Evolutionary conservation across 2,113 vertebrate species (phyloP), one percentile per base, ranked within the genome.

Genomic region (Pelecanoides urinatrix): DNA sequence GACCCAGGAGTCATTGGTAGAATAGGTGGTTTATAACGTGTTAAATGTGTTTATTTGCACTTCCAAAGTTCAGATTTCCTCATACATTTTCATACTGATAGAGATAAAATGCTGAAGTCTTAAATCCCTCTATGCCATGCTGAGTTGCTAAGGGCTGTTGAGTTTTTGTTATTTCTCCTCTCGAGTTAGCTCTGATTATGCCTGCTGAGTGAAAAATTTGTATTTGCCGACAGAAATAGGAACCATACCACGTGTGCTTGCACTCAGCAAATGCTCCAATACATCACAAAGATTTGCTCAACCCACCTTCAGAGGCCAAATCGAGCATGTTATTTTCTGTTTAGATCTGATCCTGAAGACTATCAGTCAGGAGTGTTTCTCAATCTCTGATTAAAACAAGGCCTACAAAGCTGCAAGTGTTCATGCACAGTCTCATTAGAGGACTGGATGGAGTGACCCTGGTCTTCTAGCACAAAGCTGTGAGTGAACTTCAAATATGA

Each of bases 401-500:
- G 90, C 95, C 96, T 96, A 97, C 96, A 98, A 98, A 98, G 97
- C 97, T 97, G 94, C 92, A 97, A 98, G 95, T 98, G 97, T 96
- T 98, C 97, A 85, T 95, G 97, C 96, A 97, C 96, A 98, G 97
- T 98, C 97, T 98, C 98, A 98, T 98, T 98, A 98, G 97, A 97
- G 96, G 52, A 62, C 94, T 97, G 95, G 98, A 94, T 97, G 86
- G 92, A 92, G 96, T 99, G 98, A 99, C 99, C 99, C 98, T 97
- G 93, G 97, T 98, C 98, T 98, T 98, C 98, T 90, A 97, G 97
- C 97, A 98, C 98, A 98, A 98, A 98, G 98, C 98, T 98, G 97
- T 86, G 98, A 99, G 98, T 98, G 98, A 99, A 99, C 98, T 99
- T 99, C 98, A 99, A 98, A 99, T 98, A 98, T 98, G 97, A 98